phyloP scores from a whole-genome alignment of 2,797 vertebrate species.

The Chromis chromis region DNA sequence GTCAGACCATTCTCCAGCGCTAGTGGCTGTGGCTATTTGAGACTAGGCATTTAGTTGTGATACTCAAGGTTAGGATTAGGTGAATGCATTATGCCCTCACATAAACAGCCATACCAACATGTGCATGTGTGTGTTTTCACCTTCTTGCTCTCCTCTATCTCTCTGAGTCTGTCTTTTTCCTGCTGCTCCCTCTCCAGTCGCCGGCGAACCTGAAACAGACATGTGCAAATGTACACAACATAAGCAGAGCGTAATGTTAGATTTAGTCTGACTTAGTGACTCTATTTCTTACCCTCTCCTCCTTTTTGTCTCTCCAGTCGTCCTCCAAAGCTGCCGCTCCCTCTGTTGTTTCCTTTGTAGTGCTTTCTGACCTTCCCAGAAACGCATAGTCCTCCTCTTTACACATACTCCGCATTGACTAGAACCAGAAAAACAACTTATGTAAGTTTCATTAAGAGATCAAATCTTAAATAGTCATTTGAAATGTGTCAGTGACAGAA shows the following conservation, averaged over 20 bases:
- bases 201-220: slow-evolving; percentile 60
- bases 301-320: slow-evolving; percentile 45
- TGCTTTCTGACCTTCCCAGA: slow-evolving; percentile 52
- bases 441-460: slow-evolving; percentile 5
- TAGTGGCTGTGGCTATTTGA: no score
- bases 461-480: neutral
- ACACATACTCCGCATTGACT: slow-evolving; percentile 84
- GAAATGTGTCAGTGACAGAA: neutral
- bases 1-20: no score
- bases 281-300: slow-evolving; percentile 75
- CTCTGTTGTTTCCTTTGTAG: neutral
- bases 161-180: slow-evolving; percentile 71
- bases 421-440: slow-evolving; percentile 21
- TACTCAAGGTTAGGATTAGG: no score
- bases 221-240: neutral
- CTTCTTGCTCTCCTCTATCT: slow-evolving; percentile 78
- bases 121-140: slow-evolving; percentile 52
- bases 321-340: slow-evolving; percentile 31
- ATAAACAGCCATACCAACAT: no score
- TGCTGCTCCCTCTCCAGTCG: slow-evolving; percentile 66
- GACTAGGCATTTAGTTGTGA: no score
- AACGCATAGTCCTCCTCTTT: slow-evolving; percentile 85
- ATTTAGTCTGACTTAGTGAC: neutral
- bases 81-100: no score
- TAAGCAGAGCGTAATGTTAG: no score